Evolutionary conservation across 2,888 invertebrate genomes (phyloP), one percentile per base, ranked within the genome.

Genomic region (Drosophila nr. medialis): DNA sequence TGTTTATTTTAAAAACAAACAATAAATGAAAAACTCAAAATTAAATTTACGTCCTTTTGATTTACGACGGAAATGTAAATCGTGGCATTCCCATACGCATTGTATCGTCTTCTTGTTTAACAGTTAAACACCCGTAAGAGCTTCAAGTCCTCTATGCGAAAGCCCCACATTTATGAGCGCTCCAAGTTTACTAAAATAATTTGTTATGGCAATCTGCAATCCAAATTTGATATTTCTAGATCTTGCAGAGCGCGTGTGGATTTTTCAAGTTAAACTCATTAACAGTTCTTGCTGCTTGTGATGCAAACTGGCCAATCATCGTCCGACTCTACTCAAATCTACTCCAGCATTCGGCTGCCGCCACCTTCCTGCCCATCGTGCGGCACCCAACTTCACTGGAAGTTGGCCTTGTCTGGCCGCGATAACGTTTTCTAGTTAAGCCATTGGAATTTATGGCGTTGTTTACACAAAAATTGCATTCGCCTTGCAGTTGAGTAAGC

Each of bases 401-500:
- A 64, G 62, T 74, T 79, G 86, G 81, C 84, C 85, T 86, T 86
- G 84, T 74, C 84, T 72, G 68, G 58, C 55, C 65, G 67, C 67
- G 74, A 77, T 71, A 81, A 78, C 80, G 78, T 79, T 82, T 86
- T 81, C 84, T 83, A 84, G 86, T 86, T 86, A 83, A 83, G 83
- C 83, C 75, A 83, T 84, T 81, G 80, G 77, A 85, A 85, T 85
- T 85, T 85, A 85, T 86, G 83, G 85, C 86, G 86, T 85, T 85
- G 85, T 85, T 85, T 85, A 85, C 85, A 86, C 81, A 86, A 85
- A 85, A 85, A 85, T 81, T 85, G 86, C 86, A 85, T 81, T 86
- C 84, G 81, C 86, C 87, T 80, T 81, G 86, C 85, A 83, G 81
- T 85, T 86, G 83, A 86, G 80, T 83, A 86, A 86, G 83, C 85